Evolutionary conservation across 2,888 invertebrate genomes (phyloP), one percentile per base, ranked within the genome.

Genomic region (Netelia virgata): DNA sequence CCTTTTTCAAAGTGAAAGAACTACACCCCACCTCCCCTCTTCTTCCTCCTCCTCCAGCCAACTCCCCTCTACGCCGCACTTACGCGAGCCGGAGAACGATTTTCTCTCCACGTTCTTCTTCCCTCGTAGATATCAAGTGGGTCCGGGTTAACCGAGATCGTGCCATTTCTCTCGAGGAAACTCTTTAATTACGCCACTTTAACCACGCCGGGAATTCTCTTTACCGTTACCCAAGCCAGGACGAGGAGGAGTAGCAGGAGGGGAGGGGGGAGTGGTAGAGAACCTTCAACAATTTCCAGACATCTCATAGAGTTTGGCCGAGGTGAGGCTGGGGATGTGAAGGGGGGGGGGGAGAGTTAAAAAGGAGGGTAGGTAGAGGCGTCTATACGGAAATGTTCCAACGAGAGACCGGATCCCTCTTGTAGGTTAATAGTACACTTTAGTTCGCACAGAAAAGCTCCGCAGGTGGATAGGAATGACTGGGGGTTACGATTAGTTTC

Each of bases 161-260:
- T 72, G 59, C 82, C 77, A 73, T 82, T 82, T 77, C 76, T 82
- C 63, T 36, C 66, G 55, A 78, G 78, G 61, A 78, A 86, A 84
- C 75, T 86, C 86, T 85, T 83, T 84, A 85, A 86, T 86, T 86
- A 83, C 84, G 72, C 76, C 80, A 85, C 84, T 86, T 86, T 83
- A 78, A 77, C 82, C 74, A 43, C 28, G 28, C 73, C 70, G 64
- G 77, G 73, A 80, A 86, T 82, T 69, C 84, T 72, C 74, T 84
- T 82, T 77, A 82, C 76, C 84, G 74, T 57, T 16, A 16, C 5
- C 57, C 57, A 47, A 47, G 47, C 43, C 11, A 11, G 43, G 43
- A 2, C 23, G 23, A 23, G 23, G 23, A 23, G 1, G 23, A 23
- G 2, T 1, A 2, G 23, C 2, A 23, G 23, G 23, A 2, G 23